These are phyloP conservation scores for Seira musarum DNA, from an alignment of 2,888 invertebrate species.

Conservation along the genomic window DNA sequence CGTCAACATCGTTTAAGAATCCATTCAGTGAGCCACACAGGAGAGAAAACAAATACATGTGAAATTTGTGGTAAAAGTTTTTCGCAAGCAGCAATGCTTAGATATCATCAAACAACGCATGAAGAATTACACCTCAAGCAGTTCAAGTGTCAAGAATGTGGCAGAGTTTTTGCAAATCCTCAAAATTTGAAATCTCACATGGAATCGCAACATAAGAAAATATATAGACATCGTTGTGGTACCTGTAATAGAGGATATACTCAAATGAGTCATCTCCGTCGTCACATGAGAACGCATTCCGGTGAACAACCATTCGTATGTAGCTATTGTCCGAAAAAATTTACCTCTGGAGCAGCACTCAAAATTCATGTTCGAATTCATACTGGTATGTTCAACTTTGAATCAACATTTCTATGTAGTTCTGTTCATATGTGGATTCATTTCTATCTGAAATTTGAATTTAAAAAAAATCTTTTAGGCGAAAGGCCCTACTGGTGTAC, in stretches of 20 bases:
- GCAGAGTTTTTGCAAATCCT: slow-evolving; percentile 59
- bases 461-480: too few relatives aligned
- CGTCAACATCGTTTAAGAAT: slow-evolving; percentile 53
- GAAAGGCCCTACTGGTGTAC: slow-evolving; percentile 59
- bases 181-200: slow-evolving; percentile 60
- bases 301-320: slow-evolving; percentile 63
- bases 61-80: slow-evolving; percentile 63
- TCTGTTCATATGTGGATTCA: too few relatives aligned
- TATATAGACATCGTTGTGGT: slow-evolving; percentile 61
- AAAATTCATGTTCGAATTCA: slow-evolving; percentile 59
- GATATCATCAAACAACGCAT: slow-evolving; percentile 65
- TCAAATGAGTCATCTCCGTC: slow-evolving; percentile 59
- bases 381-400: slow-evolving; percentile 24
- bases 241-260: slow-evolving; percentile 60
- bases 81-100: slow-evolving; percentile 62
- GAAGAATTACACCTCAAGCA: slow-evolving; percentile 59
- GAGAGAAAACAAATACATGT: slow-evolving; percentile 59
- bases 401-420: neutral
- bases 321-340: slow-evolving; percentile 53
- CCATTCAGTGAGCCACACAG: slow-evolving; percentile 54
- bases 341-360: slow-evolving; percentile 58
- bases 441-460: too few relatives aligned
- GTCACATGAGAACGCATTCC: slow-evolving; percentile 59
- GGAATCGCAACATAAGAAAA: slow-evolving; percentile 61
- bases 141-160: slow-evolving; percentile 62